Evolutionary conservation across 2,888 invertebrate species (phyloP).

Genomic region (Habrosyne pyritoides): DNA sequence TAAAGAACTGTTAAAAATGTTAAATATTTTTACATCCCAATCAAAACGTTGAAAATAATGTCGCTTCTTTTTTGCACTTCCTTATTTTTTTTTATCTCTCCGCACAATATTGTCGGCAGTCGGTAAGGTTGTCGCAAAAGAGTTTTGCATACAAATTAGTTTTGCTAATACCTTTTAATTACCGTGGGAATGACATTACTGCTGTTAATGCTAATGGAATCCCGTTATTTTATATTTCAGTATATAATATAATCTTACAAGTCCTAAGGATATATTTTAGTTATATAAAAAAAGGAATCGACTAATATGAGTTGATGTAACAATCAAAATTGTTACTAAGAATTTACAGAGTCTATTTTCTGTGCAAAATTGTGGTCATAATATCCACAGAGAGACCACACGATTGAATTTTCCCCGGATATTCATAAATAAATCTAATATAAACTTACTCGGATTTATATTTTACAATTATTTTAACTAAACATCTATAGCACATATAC

Average conservation of each 20-base stretch:
- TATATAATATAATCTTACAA: neutral
- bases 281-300: no score
- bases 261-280: neutral
- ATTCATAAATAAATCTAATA: no score
- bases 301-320: no score
- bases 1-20: constrained; percentile 1
- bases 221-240: neutral
- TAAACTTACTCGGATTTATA: no score
- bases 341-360: no score
- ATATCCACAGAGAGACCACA: no score
- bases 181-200: neutral
- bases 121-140: constrained; percentile 3
- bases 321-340: no score
- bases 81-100: neutral
- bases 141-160: constrained; percentile 8
- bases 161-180: constrained; percentile 8
- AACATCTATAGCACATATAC: no score
- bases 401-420: no score
- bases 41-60: neutral
- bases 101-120: neutral
- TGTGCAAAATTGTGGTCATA: no score
- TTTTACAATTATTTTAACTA: no score
- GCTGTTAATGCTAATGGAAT: constrained; percentile 7
- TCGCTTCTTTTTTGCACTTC: neutral
- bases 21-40: neutral